Conservation (phyloP, 2,888 invertebrate genomes). For the Aleiodes alternator region DNA sequence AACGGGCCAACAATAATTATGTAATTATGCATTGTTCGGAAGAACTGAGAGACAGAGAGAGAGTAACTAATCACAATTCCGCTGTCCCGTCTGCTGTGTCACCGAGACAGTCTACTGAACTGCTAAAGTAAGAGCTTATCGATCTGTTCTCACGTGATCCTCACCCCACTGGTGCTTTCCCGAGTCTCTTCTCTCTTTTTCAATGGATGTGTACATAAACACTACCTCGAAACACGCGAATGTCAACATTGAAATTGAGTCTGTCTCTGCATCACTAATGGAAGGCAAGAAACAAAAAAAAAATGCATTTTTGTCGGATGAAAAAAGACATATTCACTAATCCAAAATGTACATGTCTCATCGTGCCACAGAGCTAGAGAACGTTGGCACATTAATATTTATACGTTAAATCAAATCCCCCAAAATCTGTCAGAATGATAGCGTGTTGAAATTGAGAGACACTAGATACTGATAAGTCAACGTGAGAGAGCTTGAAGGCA, state of each 20-base stretch:
- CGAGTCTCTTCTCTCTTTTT: constrained; percentile 15
- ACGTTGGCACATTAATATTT: constrained; percentile 64
- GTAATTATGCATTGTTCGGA: constrained; percentile 73
- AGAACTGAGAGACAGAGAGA: constrained; percentile 11
- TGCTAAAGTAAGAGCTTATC: constrained; percentile 37
- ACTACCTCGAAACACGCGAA: constrained; percentile 9
- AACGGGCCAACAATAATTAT: constrained; percentile 70
- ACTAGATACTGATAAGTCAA: constrained; percentile 26
- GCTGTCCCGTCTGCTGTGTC: constrained; percentile 61
- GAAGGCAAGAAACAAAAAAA: neutral
- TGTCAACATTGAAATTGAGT: constrained; percentile 32
- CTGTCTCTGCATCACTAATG: constrained; percentile 12
- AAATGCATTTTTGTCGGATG: neutral
- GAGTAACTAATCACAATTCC: constrained; percentile 66
- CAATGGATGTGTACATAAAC: constrained; percentile 10
- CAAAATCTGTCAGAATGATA: constrained; percentile 57
- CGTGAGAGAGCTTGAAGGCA: constrained; percentile 47
- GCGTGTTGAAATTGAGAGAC: constrained; percentile 22
- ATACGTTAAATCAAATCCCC: constrained; percentile 64
- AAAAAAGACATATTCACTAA: constrained; percentile 11
- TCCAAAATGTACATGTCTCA: constrained; percentile 32
- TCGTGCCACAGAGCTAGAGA: constrained; percentile 8
- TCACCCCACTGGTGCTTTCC: constrained; percentile 37
- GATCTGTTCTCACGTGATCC: constrained; percentile 49
- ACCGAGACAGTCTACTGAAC: constrained; percentile 52